Conservation (phyloP, 2,113 vertebrate genomes). For the Hylia prasina region DNA sequence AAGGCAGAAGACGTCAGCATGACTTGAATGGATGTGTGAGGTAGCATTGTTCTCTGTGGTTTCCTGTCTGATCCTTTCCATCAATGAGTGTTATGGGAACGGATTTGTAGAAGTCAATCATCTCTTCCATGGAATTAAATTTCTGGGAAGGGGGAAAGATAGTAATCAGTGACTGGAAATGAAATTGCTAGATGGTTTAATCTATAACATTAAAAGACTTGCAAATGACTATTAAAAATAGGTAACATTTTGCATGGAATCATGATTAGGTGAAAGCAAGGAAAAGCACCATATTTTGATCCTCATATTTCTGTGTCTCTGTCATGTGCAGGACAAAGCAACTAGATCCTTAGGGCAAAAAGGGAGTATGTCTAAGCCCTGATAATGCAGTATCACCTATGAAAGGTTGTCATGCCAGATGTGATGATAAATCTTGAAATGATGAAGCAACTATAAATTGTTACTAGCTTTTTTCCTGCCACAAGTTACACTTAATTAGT, state of each 20-base stretch:
- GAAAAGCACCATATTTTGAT: not conserved
- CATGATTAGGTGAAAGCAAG: not conserved
- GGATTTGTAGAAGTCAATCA: constrained; percentile 83
- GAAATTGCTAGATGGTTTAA: not conserved
- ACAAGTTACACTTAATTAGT: not conserved
- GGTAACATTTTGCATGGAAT: not conserved
- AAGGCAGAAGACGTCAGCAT: not conserved
- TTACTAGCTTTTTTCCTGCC: not conserved
- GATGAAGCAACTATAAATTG: not conserved
- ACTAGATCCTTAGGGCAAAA: not conserved
- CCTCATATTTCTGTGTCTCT: not conserved
- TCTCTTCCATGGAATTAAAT: constrained; percentile 85
- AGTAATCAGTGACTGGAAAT: not conserved
- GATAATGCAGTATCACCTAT: not conserved
- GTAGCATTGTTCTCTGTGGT: constrained; percentile 73
- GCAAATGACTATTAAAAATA: not conserved
- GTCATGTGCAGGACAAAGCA: not conserved
- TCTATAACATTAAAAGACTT: not conserved
- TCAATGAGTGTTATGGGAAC: constrained; percentile 84
- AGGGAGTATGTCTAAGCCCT: not conserved
- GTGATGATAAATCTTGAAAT: not conserved
- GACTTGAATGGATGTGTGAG: constrained; percentile 69
- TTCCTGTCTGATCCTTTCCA: constrained; percentile 67
- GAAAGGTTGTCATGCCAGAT: not conserved
- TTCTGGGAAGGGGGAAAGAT: constrained; percentile 66